Percentiles rank a stretch among this genome's conserved stretches.
Conservation (phyloP, 37 sponge, comb jelly and placozoan species). For the Ianthella basta region DNA sequence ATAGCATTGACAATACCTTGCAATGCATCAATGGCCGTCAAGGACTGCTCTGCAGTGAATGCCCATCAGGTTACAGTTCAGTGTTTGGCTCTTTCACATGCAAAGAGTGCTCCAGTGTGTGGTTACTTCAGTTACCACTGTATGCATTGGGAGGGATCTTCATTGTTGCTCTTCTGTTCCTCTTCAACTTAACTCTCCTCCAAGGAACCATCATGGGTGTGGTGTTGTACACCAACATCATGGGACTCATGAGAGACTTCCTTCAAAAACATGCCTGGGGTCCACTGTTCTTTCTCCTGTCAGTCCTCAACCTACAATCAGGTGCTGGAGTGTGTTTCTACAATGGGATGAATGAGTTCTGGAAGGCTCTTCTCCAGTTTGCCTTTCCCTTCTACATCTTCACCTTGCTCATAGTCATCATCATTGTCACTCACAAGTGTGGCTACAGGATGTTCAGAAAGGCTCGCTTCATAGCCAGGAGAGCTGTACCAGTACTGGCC, state of each 20-base stretch:
- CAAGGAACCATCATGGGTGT: conserved; percentile 52
- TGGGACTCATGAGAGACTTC: conserved; percentile 16
- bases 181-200: conserved; percentile 38
- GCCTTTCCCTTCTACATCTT: conserved; percentile 69
- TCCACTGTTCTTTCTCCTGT: conserved; percentile 43
- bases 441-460: conserved; percentile 1
- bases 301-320: conserved; percentile 51
- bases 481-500: conserved; percentile 44
- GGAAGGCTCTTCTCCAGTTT: conserved; percentile 48
- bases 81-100: conserved; percentile 33
- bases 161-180: conserved; percentile 40
- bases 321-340: conserved; percentile 59
- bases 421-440: conserved; percentile 23
- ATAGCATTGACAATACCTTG: neutral
- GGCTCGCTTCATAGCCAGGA: conserved; percentile 16
- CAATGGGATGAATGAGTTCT: conserved; percentile 67
- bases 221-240: conserved; percentile 52
- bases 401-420: conserved; percentile 29
- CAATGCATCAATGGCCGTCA: neutral
- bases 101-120: conserved; percentile 20
- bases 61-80: conserved; percentile 33
- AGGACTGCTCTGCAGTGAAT: conserved; percentile 57
- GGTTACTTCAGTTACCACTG: conserved; percentile 7
- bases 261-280: neutral
- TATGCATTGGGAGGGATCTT: conserved; percentile 39